Percentiles rank a stretch among this genome's conserved stretches.
phyloP scores from a whole-genome alignment of 2,113 vertebrate genomes.

The Ceratotherium simum region DNA sequence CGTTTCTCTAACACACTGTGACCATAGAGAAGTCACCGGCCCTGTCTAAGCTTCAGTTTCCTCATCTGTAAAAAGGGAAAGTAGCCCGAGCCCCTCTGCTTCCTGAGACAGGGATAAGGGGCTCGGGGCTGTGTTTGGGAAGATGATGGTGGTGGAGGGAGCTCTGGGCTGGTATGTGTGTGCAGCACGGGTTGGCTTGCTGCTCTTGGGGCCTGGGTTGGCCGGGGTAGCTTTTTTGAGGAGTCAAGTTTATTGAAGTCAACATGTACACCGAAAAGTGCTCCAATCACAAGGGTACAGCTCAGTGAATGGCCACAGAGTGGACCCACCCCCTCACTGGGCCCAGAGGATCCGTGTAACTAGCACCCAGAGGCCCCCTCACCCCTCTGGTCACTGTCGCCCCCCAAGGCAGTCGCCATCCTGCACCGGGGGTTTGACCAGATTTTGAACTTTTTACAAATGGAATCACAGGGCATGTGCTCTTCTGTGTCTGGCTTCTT shows the following conservation, averaged over 20 bases:
- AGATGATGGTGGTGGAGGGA: no score
- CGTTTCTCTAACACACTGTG: background rate
- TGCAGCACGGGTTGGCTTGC: background rate
- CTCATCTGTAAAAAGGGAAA: background rate
- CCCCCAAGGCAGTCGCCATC: background rate
- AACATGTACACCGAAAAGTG: accelerated
- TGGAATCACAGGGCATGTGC: background rate
- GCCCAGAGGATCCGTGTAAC: background rate
- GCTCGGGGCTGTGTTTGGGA: background rate
- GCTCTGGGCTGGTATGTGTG: background rate
- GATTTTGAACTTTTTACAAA: background rate
- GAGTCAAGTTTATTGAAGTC: background rate
- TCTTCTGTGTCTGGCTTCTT: background rate
- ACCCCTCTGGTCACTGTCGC: background rate
- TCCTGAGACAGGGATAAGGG: background rate
- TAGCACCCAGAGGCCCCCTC: background rate
- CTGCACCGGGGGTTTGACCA: background rate
- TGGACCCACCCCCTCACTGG: background rate
- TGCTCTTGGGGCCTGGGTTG: background rate
- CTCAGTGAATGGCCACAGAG: background rate
- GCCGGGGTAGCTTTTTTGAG: background rate
- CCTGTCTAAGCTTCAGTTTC: background rate
- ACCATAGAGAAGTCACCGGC: background rate
- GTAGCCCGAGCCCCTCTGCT: background rate
- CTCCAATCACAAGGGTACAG: background rate